Evolutionary conservation across 2,797 vertebrate species (phyloP).

Genomic region (Graptemys geographica): DNA sequence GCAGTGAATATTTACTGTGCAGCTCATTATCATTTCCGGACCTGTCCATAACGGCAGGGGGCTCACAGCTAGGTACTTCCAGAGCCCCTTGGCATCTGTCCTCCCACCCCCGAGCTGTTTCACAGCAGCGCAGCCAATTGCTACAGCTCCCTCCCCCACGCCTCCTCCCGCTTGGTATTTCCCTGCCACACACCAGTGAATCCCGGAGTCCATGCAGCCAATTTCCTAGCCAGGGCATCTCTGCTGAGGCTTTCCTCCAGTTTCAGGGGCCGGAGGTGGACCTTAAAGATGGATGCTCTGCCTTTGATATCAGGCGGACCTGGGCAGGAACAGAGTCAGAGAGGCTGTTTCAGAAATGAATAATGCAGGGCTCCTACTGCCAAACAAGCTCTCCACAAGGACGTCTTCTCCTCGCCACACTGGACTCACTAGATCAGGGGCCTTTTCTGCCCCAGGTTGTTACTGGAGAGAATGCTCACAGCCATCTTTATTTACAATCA

Average conservation of each 20-base stretch:
- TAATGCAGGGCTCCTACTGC: neutral
- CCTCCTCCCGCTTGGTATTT: neutral
- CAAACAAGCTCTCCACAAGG: neutral
- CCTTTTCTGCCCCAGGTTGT: too few species aligned
- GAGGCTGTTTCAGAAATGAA: neutral
- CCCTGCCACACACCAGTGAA: slow-evolving; percentile 81
- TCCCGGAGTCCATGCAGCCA: slow-evolving; percentile 83
- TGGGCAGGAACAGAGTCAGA: slow-evolving; percentile 25
- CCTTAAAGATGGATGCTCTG: slow-evolving; percentile 87
- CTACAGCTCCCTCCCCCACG: neutral
- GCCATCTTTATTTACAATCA: too few species aligned
- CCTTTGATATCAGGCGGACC: slow-evolving; percentile 89
- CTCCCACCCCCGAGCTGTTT: neutral
- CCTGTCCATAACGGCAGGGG: neutral
- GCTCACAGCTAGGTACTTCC: neutral
- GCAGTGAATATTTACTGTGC: neutral
- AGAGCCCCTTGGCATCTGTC: neutral
- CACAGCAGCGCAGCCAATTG: neutral
- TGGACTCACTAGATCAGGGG: too few species aligned
- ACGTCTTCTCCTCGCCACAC: too few species aligned
- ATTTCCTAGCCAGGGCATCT: slow-evolving; percentile 81
- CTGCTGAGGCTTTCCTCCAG: slow-evolving; percentile 75
- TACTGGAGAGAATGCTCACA: too few species aligned
- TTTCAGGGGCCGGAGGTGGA: slow-evolving; percentile 85
- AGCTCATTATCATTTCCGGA: neutral